These are phyloP conservation scores for Athetis lepigone DNA, from an alignment of 2,888 invertebrate species.

Conservation along the genomic window DNA sequence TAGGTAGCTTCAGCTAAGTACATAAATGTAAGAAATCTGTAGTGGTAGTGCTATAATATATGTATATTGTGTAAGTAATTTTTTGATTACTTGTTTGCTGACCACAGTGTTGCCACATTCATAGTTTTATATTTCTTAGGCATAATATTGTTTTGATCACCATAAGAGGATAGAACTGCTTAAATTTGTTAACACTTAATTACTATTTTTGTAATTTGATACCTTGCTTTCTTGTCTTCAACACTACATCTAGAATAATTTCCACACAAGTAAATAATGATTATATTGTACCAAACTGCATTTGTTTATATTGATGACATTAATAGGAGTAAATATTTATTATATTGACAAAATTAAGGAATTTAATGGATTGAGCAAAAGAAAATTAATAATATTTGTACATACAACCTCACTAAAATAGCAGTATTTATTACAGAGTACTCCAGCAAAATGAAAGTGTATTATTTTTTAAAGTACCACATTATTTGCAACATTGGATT, in stretches of 20 bases:
- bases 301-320: constrained; percentile 10
- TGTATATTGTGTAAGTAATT: constrained; percentile 57
- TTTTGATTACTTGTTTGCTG: constrained; percentile 21
- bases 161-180: background rate
- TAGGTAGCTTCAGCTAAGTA: constrained; percentile 36
- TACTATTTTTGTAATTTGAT: constrained; percentile 7
- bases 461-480: background rate
- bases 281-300: constrained; percentile 4
- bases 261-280: background rate
- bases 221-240: constrained; percentile 8
- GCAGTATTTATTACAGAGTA: constrained; percentile 3
- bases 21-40: constrained; percentile 39
- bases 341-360: constrained; percentile 4
- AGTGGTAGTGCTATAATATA: constrained; percentile 43
- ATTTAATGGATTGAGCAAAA: constrained; percentile 1
- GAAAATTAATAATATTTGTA: constrained; percentile 22
- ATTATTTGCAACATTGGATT: no score
- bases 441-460: constrained; percentile 24
- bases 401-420: constrained; percentile 8
- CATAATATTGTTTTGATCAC: constrained; percentile 14
- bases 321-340: no score
- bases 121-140: background rate
- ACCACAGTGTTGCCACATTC: constrained; percentile 22
- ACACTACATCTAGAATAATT: background rate
- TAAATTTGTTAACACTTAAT: background rate